phyloP scores from a whole-genome alignment of 1,140 invertebrate species.

The Sitophilus oryzae region DNA sequence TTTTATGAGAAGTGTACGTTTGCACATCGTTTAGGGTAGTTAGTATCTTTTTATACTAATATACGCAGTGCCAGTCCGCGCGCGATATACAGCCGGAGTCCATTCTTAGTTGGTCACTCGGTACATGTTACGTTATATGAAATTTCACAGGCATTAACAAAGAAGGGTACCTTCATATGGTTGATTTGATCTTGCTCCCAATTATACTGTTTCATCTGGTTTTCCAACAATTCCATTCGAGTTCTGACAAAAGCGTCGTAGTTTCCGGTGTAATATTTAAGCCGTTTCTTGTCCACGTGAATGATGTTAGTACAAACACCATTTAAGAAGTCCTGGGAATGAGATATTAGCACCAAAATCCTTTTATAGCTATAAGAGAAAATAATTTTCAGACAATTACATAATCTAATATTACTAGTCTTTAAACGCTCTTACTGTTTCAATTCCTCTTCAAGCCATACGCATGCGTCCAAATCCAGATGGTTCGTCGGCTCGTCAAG shows the following conservation, averaged over 20 bases:
- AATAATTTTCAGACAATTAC: not conserved
- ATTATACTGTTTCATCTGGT: slow-evolving; percentile 98
- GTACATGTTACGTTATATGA: no score
- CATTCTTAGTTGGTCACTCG: no score
- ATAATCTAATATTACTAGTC: slow-evolving; percentile 5
- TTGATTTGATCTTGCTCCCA: slow-evolving; percentile 99
- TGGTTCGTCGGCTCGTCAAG: slow-evolving; percentile 98
- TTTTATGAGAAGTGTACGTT: no score
- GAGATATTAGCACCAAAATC: slow-evolving; percentile 97
- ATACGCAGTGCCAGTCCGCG: no score
- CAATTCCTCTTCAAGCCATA: slow-evolving; percentile 98
- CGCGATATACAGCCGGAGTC: no score
- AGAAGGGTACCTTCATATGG: slow-evolving; percentile 84
- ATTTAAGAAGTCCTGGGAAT: slow-evolving; percentile 99
- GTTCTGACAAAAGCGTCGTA: slow-evolving; percentile 95
- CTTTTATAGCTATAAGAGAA: slow-evolving; percentile 72
- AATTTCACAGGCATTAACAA: no score
- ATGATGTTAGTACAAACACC: slow-evolving; percentile 99
- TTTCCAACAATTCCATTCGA: slow-evolving; percentile 90
- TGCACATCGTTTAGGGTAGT: no score
- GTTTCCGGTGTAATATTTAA: slow-evolving; percentile 92
- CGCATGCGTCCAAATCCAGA: slow-evolving; percentile 97
- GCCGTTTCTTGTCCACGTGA: slow-evolving; percentile 87
- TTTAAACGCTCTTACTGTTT: slow-evolving; percentile 59
- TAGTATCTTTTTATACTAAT: no score